Evolutionary conservation across 2,797 vertebrate species (phyloP).

Genomic region (Enteromius treurensis): DNA sequence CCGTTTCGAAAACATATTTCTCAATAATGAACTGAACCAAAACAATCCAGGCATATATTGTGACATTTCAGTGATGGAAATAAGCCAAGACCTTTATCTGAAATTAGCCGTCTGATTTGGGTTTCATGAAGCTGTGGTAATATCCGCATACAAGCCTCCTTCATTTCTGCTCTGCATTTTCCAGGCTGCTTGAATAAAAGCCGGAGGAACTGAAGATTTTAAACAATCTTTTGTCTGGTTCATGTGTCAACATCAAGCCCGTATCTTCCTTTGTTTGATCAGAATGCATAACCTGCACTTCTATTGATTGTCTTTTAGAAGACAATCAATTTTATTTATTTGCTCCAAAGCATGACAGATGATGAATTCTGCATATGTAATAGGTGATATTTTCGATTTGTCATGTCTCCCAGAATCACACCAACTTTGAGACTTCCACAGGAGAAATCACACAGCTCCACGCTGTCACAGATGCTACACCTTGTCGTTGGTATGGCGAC

Average conservation of each 20-base stretch:
- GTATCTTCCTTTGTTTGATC: neutral
- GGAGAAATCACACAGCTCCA: constrained; percentile 10
- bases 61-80: constrained; percentile 40
- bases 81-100: constrained; percentile 50
- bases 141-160: constrained; percentile 38
- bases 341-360: neutral
- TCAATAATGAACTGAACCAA: constrained; percentile 18
- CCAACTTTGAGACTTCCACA: neutral
- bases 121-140: constrained; percentile 46
- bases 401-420: constrained; percentile 8
- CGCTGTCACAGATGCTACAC: neutral
- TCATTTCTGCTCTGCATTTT: constrained; percentile 35
- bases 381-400: constrained; percentile 2
- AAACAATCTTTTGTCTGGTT: constrained; percentile 49
- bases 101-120: constrained; percentile 53
- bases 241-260: constrained; percentile 14
- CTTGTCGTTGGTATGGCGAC: constrained; percentile 54
- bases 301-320: constrained; percentile 9
- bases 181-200: constrained; percentile 24
- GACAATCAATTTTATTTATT: no score
- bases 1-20: constrained; percentile 37
- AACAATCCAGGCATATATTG: constrained; percentile 45
- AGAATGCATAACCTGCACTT: neutral
- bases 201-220: constrained; percentile 33
- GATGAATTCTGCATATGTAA: neutral